phyloP scores from a whole-genome alignment of 2,797 vertebrate genomes.

The Lepus townsendii region DNA sequence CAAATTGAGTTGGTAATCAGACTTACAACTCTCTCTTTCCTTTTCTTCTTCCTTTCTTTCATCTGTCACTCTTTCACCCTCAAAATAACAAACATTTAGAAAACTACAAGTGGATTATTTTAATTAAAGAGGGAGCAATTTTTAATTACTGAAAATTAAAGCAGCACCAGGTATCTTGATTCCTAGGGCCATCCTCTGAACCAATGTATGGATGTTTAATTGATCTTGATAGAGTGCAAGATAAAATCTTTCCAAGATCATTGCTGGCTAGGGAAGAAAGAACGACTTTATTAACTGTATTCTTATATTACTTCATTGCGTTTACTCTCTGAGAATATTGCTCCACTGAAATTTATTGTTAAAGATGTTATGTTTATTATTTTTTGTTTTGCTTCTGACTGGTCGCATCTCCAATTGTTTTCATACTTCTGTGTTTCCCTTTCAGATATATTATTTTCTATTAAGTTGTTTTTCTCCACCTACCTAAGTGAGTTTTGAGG shows the following conservation, averaged over 20 bases:
- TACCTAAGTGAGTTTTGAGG: constrained; percentile 60
- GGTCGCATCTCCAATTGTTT: not conserved
- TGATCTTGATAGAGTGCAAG: not conserved
- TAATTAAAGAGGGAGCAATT: not conserved
- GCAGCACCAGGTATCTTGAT: not conserved
- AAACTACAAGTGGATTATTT: not conserved
- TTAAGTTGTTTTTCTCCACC: constrained; percentile 56
- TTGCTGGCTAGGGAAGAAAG: not conserved
- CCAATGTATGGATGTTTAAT: not conserved
- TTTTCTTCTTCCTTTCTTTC: constrained; percentile 9
- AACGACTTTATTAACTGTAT: not conserved
- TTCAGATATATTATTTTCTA: constrained; percentile 57
- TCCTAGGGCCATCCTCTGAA: not conserved
- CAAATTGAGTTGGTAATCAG: not conserved
- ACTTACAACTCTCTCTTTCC: not conserved
- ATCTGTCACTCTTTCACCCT: constrained; percentile 1
- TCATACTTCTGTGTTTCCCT: not conserved
- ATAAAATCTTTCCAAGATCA: not conserved
- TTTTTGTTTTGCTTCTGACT: constrained; percentile 34
- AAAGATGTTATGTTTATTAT: constrained; percentile 43
- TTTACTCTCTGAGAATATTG: not conserved
- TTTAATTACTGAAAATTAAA: constrained; percentile 31
- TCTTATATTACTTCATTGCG: not conserved
- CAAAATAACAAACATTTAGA: constrained; percentile 9
- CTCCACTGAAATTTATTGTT: not conserved